A percentile compares a stretch with the other conserved stretches of the same genome.
phyloP scores from a whole-genome alignment of 2,888 invertebrate species.

The Phyllotreta striolata region DNA sequence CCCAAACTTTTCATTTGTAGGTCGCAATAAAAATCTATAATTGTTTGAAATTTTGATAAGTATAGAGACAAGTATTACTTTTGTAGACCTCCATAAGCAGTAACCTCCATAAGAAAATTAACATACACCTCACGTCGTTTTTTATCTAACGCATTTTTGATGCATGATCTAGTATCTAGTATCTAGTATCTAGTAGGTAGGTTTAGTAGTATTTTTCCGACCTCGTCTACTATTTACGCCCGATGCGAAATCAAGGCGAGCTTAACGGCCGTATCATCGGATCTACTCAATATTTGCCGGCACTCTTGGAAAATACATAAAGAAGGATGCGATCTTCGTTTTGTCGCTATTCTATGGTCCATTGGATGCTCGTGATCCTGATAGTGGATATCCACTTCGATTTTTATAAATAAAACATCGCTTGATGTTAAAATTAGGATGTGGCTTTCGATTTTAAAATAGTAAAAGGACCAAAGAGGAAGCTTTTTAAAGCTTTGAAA shows the following conservation, averaged over 20 bases:
- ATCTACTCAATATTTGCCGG: constrained; percentile 45
- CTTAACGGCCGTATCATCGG: constrained; percentile 48
- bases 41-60: too few species aligned
- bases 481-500: neutral
- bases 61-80: too few species aligned
- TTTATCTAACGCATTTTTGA: too few species aligned
- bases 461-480: neutral
- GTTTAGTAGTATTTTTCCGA: too few species aligned
- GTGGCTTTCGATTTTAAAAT: constrained; percentile 6
- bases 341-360: constrained; percentile 27
- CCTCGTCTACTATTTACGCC: constrained; percentile 33
- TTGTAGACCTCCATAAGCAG: too few species aligned
- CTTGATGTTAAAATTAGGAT: neutral
- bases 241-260: constrained; percentile 52
- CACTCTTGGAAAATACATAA: constrained; percentile 39
- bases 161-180: too few species aligned
- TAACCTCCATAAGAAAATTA: too few species aligned
- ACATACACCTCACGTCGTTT: too few species aligned
- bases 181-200: too few species aligned
- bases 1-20: too few species aligned
- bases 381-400: constrained; percentile 15
- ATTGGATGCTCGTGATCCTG: constrained; percentile 24
- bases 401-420: constrained; percentile 24
- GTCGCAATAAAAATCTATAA: too few species aligned
- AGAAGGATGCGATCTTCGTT: constrained; percentile 33